These are phyloP conservation scores for Denticeps clupeoides DNA, from an alignment of 2,797 vertebrate genomes.

Conservation along the genomic window DNA sequence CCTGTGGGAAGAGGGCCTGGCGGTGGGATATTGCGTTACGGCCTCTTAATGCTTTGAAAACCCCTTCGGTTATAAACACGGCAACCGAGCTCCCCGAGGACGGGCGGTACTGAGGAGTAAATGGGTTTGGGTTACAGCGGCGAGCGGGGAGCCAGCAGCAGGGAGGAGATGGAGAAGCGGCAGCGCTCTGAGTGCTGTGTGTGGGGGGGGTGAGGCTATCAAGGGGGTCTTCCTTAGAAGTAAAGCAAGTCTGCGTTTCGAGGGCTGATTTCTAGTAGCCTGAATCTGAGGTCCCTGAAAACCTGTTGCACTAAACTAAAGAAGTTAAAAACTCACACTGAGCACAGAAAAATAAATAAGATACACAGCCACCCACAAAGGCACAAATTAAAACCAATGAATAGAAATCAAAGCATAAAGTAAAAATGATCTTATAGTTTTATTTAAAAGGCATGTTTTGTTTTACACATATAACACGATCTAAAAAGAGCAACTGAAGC, in stretches of 20 bases:
- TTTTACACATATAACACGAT: no score
- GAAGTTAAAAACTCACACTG: neutral
- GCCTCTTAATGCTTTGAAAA: slow-evolving; percentile 47
- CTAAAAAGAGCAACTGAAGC: no score
- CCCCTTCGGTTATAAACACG: slow-evolving; percentile 43
- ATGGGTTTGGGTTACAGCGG: slow-evolving; percentile 47
- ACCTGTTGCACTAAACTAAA: no score
- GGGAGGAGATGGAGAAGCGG: slow-evolving; percentile 31
- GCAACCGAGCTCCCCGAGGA: slow-evolving; percentile 38
- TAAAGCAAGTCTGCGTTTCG: neutral
- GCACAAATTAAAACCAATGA: no score
- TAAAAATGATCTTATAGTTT: no score
- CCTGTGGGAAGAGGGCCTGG: slow-evolving; percentile 23
- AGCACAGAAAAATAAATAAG: neutral
- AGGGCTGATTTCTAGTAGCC: neutral
- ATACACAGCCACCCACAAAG: no score
- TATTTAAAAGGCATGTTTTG: no score
- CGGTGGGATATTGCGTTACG: slow-evolving; percentile 45
- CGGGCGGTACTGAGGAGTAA: slow-evolving; percentile 30
- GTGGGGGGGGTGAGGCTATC: neutral
- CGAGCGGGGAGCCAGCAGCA: slow-evolving; percentile 39
- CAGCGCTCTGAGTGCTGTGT: slow-evolving; percentile 10
- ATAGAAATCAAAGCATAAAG: no score
- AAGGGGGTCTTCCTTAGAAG: neutral
- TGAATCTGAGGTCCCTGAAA: neutral